These are phyloP conservation scores for Leptinotarsa undecemlineata DNA, from an alignment of 1,140 invertebrate genomes.

Conservation along the genomic window DNA sequence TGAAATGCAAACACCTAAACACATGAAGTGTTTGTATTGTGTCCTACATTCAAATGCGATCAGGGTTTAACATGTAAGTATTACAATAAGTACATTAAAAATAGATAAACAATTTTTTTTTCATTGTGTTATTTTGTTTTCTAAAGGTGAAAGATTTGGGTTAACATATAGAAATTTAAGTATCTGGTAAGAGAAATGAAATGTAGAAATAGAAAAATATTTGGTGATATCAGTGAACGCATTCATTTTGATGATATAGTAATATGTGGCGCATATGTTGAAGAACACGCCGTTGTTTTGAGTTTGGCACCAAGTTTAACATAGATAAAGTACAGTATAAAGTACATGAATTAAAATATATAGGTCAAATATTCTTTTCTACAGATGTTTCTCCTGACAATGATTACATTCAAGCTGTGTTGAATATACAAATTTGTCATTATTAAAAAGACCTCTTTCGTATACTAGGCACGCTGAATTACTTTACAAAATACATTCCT, in stretches of 20 bases:
- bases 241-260: background rate
- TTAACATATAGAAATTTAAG: too few relatives aligned
- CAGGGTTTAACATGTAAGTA: too few relatives aligned
- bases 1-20: too few relatives aligned
- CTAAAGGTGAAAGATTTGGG: too few relatives aligned
- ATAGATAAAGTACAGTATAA: conserved; percentile 4
- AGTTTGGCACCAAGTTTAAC: background rate
- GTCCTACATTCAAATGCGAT: too few relatives aligned
- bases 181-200: too few relatives aligned
- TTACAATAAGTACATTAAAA: too few relatives aligned
- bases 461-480: conserved; percentile 24
- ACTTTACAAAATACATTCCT: conserved; percentile 30
- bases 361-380: background rate
- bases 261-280: background rate
- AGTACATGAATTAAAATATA: background rate
- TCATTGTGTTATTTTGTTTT: too few relatives aligned
- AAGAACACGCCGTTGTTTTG: background rate
- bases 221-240: background rate
- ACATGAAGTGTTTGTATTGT: too few relatives aligned
- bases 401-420: conserved; percentile 8
- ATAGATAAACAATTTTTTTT: too few relatives aligned
- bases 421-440: conserved; percentile 4
- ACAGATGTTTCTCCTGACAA: background rate
- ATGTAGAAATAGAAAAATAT: background rate
- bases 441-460: conserved; percentile 27